A percentile compares a stretch with the other conserved stretches of the same genome.
Conservation (phyloP, 2,888 invertebrate genomes). For the Drosophila conformis region DNA sequence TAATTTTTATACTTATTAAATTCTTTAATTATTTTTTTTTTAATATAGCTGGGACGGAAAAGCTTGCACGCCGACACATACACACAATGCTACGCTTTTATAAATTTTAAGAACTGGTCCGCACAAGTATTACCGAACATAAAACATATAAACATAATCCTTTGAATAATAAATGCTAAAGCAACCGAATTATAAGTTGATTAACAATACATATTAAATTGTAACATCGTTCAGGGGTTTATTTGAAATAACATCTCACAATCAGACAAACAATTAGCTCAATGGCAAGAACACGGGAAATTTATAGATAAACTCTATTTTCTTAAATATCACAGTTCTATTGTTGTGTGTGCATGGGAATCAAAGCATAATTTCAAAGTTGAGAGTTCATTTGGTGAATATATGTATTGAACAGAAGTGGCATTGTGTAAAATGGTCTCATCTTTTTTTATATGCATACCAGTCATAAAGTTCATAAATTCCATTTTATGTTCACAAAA, state of each 20-base stretch:
- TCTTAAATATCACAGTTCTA: conserved; percentile 16
- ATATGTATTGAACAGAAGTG: conserved; percentile 9
- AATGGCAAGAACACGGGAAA: conserved; percentile 4
- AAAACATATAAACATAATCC: conserved; percentile 27
- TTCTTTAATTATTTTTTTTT: conserved; percentile 19
- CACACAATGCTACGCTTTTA: conserved; percentile 29
- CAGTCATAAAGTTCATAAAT: conserved; percentile 14
- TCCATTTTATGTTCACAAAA: conserved; percentile 30
- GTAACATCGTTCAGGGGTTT: conserved; percentile 6
- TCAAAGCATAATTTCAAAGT: conserved; percentile 24
- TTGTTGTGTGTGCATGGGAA: conserved; percentile 22
- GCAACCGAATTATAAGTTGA: conserved; percentile 12
- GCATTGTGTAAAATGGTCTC: conserved; percentile 25
- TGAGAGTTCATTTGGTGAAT: conserved; percentile 8
- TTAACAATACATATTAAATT: conserved; percentile 20
- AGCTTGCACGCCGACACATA: conserved; percentile 14
- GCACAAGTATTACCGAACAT: conserved; percentile 23
- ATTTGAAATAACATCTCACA: conserved; percentile 23
- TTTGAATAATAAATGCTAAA: conserved; percentile 22
- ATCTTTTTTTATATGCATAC: conserved; percentile 28
- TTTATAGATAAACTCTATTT: conserved; percentile 4
- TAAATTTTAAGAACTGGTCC: conserved; percentile 29
- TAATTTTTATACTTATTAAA: conserved; percentile 23
- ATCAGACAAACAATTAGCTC: conserved; percentile 24
- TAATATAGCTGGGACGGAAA: conserved; percentile 19